These are phyloP conservation scores for Proales similis DNA, from an alignment of 1,140 invertebrate species.

Conservation along the genomic window DNA sequence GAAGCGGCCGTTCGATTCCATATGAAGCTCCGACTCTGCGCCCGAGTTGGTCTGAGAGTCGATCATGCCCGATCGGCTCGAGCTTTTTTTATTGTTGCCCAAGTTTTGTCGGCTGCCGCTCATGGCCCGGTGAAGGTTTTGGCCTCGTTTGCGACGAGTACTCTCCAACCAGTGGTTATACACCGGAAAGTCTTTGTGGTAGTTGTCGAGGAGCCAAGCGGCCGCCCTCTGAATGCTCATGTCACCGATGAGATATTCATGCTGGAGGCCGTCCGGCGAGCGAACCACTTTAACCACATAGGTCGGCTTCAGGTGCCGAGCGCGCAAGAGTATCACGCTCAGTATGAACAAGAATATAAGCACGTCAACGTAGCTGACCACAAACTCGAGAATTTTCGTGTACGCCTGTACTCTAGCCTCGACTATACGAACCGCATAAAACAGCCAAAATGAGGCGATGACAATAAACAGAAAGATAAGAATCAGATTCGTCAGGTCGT, in stretches of 20 bases:
- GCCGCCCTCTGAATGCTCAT: constrained; percentile 89
- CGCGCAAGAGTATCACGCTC: constrained; percentile 80
- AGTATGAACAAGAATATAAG: constrained; percentile 89
- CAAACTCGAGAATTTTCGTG: constrained; percentile 72
- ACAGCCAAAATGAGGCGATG: constrained; percentile 91
- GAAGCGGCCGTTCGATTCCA: constrained; percentile 4
- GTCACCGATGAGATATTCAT: constrained; percentile 72
- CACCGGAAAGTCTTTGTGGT: constrained; percentile 89
- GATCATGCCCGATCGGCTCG: not conserved
- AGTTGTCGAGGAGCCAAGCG: constrained; percentile 82
- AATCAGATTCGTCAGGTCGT: constrained; percentile 77
- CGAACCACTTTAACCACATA: constrained; percentile 83
- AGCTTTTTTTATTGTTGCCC: no score
- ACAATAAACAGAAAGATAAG: constrained; percentile 78
- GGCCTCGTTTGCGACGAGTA: constrained; percentile 9
- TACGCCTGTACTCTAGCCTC: constrained; percentile 49
- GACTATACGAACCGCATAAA: constrained; percentile 80
- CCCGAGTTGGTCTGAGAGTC: no score
- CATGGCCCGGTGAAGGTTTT: not conserved
- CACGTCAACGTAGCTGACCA: constrained; percentile 80
- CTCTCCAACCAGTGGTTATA: constrained; percentile 80
- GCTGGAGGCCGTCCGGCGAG: constrained; percentile 77
- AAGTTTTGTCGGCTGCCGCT: constrained; percentile 10
- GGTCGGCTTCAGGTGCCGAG: constrained; percentile 76
- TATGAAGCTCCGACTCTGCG: constrained; percentile 24